Base-by-base conservation (phyloP, 2,888 invertebrate species). In the Xestia c-nigrum region DNA sequence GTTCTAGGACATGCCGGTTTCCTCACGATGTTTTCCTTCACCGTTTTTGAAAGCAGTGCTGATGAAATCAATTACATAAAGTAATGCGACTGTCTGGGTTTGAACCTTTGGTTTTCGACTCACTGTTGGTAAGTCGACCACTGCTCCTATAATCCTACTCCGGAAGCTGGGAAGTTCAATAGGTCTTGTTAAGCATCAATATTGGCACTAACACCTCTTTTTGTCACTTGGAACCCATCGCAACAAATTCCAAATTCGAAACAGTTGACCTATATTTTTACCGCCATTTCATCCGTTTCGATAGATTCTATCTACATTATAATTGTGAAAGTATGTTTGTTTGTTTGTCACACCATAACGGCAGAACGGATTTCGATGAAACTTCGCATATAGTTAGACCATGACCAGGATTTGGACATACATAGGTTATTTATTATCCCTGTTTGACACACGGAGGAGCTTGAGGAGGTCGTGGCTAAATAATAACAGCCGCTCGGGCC, bases 261-360 rank as follows among this genome's bases (percentile, higher is more conserved):
- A 55, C 72, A 3, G 50, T 83, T 84, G 83, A 84, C 86, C 83
- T 71, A 85, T 61, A 82, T 84, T 78, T 85, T 19, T 19, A 19
- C 72, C n/a, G 64, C 55, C 74, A 72, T 73, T 83, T 78, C 59
- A 74, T 83, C 67, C 81, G 66, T 63, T 40, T 67, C 66, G 79
- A 63, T 75, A 46, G 59, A 83, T 74, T 5, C 19, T 38, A 38
- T 61, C 31, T 9, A 57, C 24, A 57, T 57, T 14, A 14, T 1
- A 16, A 31, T 38, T 59, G 19, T 59, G 1, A 9, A 31, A 31
- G 16, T 16, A 16, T 16, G 31, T 31, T 31, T 59, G 31, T 59
- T 31, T 59, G 31, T 59, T 59, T 59, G 59, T 31, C 0, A 31
- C 31, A 31, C 19, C 19, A 0, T 9, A 61, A 61, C 31, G 4